These are phyloP conservation scores for Accipiter fasciatus DNA, from an alignment of 2,797 vertebrate species.

Conservation along the genomic window DNA sequence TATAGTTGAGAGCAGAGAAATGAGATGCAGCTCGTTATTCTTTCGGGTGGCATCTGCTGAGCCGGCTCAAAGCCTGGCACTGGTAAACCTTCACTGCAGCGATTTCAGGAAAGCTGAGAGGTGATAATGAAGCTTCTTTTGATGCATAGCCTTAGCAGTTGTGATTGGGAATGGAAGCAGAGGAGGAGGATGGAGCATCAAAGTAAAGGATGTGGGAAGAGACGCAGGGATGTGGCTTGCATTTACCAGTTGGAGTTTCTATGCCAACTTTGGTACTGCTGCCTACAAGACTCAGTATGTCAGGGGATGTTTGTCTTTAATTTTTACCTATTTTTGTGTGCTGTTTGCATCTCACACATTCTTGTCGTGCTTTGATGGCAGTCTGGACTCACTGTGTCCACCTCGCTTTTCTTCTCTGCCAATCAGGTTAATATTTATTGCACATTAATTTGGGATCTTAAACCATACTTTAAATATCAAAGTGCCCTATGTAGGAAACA, in stretches of 20 bases:
- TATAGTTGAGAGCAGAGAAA: background rate
- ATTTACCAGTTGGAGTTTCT: background rate
- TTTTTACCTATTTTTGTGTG: background rate
- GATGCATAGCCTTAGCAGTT: background rate
- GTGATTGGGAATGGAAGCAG: background rate
- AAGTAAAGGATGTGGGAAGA: background rate
- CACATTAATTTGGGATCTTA: background rate
- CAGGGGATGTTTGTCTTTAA: background rate
- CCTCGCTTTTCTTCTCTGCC: background rate
- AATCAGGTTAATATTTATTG: background rate
- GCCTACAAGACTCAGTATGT: background rate
- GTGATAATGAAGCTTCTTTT: conserved; percentile 1
- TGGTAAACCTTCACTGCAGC: background rate
- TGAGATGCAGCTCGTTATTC: background rate
- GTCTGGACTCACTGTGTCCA: background rate
- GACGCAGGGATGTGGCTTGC: background rate
- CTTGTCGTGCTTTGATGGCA: background rate
- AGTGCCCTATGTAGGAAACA: background rate
- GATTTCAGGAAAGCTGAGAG: background rate
- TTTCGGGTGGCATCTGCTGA: background rate
- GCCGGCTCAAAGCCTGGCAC: background rate
- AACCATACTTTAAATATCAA: background rate
- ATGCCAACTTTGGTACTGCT: background rate
- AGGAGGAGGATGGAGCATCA: background rate
- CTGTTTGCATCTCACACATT: background rate